Base-by-base conservation (phyloP, 1,140 invertebrate species). In the Melipona quadrifasciata region DNA sequence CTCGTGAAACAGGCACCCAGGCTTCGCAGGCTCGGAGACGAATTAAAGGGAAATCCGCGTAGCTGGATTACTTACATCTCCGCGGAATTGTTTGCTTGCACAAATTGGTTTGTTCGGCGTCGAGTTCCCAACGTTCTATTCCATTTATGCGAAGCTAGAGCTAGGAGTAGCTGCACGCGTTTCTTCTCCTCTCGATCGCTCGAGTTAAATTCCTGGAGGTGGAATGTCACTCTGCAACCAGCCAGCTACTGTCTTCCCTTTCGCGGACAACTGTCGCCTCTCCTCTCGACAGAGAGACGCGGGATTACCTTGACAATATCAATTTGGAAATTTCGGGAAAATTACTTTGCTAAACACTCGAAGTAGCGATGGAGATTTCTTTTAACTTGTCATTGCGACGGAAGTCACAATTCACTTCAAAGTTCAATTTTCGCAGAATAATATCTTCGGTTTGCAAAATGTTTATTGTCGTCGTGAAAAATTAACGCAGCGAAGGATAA, bases 101-200 rank as follows among this genome's bases (percentile, higher is more conserved):
- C 79, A 83, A 84, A 85, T 87, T 86, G 86, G 92, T 92, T 91
- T 92, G 90, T 91, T 92, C 92, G 88, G 92, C 89, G 89, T 87
- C 65, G 87, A 92, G 85, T 88, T 90, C 88, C 89, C 86, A 88
- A 88, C 91, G 86, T 89, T 92, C 92, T 91, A 92, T 92, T 91
- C 86, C 91, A 93, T 92, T 92, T 92, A 82, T 86, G 72, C 21
- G 55, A 53, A 53, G 79, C 55, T 55, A 19, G 57, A 71, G 58
- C n/a, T n/a, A 67, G 67, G 57, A 12, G n/a, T 21, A 31, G 0
- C n/a, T 34, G 53, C 72, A 27, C 24, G 17, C 51, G 53, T 84
- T 73, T 86, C 80, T 83, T 57, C 64, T 79, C 58, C 68, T 57
- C 58, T 64, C 55, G 76, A 65, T 80, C 79, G 31, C 24, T 61